Evolutionary conservation across 2,888 invertebrate genomes (phyloP).

Genomic region (Allolobophora icterica): DNA sequence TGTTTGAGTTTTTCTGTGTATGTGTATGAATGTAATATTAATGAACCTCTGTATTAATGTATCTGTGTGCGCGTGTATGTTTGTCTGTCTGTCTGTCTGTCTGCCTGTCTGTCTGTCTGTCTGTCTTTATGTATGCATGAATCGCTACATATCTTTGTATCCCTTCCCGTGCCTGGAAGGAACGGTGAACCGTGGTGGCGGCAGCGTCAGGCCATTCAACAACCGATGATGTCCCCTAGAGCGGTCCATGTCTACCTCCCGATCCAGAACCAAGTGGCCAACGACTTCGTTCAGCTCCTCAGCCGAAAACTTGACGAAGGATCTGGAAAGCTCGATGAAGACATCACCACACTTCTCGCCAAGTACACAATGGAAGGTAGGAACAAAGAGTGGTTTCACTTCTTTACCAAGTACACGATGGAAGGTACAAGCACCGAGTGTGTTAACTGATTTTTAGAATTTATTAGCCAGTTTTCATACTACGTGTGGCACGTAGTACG

Average conservation of each 20-base stretch:
- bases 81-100: too few species aligned
- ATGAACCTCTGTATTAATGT: too few species aligned
- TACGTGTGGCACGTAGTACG: too few species aligned
- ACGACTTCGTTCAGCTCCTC: constrained; percentile 53
- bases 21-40: too few species aligned
- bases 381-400: neutral
- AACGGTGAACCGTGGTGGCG: constrained; percentile 53
- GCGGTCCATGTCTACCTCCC: constrained; percentile 52
- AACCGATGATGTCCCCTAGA: constrained; percentile 52
- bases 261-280: constrained; percentile 51
- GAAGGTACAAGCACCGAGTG: neutral
- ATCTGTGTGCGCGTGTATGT: too few species aligned
- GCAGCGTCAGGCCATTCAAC: constrained; percentile 50
- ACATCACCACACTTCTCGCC: constrained; percentile 56
- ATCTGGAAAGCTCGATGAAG: constrained; percentile 47
- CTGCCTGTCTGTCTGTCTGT: too few species aligned
- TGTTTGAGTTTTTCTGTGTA: too few species aligned
- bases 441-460: too few species aligned
- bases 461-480: too few species aligned
- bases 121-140: too few species aligned
- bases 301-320: constrained; percentile 48
- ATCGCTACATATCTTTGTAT: too few species aligned
- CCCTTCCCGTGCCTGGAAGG: constrained; percentile 42
- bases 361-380: constrained; percentile 50
- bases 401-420: constrained; percentile 52